Conservation (phyloP, 2,888 invertebrate species). For the Acanthacorydalis orientalis region DNA sequence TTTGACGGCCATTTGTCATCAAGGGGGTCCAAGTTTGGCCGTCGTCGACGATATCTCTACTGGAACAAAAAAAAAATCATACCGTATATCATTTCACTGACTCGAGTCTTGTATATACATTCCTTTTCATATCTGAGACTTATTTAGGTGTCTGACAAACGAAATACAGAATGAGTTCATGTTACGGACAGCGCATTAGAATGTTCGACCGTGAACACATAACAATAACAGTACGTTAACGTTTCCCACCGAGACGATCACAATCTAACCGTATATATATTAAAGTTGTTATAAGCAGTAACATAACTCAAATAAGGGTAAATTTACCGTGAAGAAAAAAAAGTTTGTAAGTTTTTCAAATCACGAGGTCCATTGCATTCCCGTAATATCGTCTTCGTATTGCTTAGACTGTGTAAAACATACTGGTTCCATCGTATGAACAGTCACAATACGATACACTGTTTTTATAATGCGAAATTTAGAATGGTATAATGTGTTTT, state of each 20-base stretch:
- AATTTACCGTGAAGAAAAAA: slow-evolving; percentile 22
- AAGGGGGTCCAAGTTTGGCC: not conserved
- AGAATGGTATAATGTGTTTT: too few species aligned
- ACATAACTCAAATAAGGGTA: slow-evolving; percentile 24
- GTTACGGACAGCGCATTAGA: slow-evolving; percentile 8
- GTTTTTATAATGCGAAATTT: too few species aligned
- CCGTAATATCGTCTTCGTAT: not conserved
- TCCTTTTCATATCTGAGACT: slow-evolving; percentile 11
- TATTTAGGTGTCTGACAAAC: slow-evolving; percentile 8
- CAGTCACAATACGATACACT: too few species aligned
- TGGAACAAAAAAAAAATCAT: not conserved
- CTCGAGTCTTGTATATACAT: not conserved
- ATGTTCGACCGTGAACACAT: slow-evolving; percentile 10
- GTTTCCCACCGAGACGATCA: slow-evolving; percentile 8
- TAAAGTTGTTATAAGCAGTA: slow-evolving; percentile 11
- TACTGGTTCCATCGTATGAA: too few species aligned
- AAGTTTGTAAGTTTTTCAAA: slow-evolving; percentile 17
- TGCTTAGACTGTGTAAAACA: too few species aligned
- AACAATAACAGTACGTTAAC: slow-evolving; percentile 13
- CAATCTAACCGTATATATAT: slow-evolving; percentile 10
- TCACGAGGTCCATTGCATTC: slow-evolving; percentile 13
- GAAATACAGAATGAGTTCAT: not conserved
- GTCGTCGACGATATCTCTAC: not conserved
- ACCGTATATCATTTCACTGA: not conserved
- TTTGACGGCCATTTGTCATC: not conserved